Percentiles rank a stretch among this genome's conserved stretches.
Evolutionary conservation across 2,797 vertebrate species (phyloP).

Genomic region (Dicrostonyx torquatus): DNA sequence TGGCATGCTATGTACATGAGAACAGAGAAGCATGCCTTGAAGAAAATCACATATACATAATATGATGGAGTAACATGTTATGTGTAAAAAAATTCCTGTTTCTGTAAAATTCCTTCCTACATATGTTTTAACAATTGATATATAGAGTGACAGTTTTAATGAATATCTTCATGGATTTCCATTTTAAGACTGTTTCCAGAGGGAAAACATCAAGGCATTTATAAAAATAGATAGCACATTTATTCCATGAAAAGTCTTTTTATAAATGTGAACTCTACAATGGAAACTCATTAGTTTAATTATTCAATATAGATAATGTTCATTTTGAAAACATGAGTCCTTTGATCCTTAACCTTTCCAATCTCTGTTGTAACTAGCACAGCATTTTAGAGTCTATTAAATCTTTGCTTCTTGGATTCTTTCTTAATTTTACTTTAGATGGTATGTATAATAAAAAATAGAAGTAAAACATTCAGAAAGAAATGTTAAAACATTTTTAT

Average conservation of each 20-base stretch:
- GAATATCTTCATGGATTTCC: conserved; percentile 35
- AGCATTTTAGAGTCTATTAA: conserved; percentile 64
- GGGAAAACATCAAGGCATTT: conserved; percentile 38
- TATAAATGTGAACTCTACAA: conserved; percentile 58
- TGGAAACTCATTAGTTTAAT: conserved; percentile 71
- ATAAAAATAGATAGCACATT: conserved; percentile 65
- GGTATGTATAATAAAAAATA: not conserved
- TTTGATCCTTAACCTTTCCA: conserved; percentile 75
- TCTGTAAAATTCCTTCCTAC: not conserved
- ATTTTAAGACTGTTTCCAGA: conserved; percentile 51
- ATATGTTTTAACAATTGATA: not conserved
- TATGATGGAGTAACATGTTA: not conserved
- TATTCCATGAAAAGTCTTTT: conserved; percentile 52
- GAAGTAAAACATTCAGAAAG: not conserved
- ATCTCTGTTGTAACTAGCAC: conserved; percentile 62
- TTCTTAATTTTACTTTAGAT: conserved; percentile 43
- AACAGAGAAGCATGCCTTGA: rapidly evolving
- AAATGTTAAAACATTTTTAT: not conserved
- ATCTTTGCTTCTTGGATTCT: not conserved
- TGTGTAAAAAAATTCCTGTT: not conserved
- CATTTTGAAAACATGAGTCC: conserved; percentile 68
- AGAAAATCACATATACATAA: not conserved
- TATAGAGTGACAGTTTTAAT: conserved; percentile 37
- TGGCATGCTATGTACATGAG: not conserved
- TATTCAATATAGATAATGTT: conserved; percentile 67